phyloP scores from a whole-genome alignment of 2,888 invertebrate genomes.

The Pristionchus mayeri region DNA sequence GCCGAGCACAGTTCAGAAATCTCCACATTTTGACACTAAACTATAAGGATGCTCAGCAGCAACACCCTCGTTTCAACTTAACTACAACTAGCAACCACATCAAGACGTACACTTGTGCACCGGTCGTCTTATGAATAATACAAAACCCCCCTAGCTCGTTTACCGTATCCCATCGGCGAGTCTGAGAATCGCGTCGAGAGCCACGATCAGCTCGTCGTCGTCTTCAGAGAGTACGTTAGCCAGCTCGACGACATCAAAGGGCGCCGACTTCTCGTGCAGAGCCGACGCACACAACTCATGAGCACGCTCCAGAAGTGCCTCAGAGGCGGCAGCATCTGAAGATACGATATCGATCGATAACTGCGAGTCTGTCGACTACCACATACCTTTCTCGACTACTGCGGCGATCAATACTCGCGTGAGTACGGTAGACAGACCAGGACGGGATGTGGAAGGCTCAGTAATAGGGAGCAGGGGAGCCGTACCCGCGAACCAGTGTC shows the following conservation, averaged over 20 bases:
- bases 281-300: not conserved
- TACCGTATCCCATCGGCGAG: not conserved
- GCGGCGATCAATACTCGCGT: not conserved
- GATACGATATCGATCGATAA: not conserved
- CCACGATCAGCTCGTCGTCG: constrained; percentile 18
- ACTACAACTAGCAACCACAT: no score
- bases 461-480: not conserved
- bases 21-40: no score
- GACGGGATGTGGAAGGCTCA: not conserved
- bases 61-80: no score
- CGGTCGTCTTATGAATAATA: no score
- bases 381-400: not conserved
- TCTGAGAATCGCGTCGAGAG: constrained; percentile 11
- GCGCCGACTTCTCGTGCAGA: not conserved
- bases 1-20: no score
- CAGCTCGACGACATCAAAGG: constrained; percentile 31
- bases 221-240: not conserved
- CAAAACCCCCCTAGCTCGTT: no score
- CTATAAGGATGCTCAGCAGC: no score
- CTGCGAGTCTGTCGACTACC: not conserved
- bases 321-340: not conserved
- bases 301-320: not conserved
- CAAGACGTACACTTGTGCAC: no score
- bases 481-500: constrained; percentile 15
- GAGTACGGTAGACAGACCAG: not conserved